These are phyloP conservation scores for Stenoptilia bipunctidactyla DNA, from an alignment of 2,888 invertebrate genomes.

Conservation along the genomic window DNA sequence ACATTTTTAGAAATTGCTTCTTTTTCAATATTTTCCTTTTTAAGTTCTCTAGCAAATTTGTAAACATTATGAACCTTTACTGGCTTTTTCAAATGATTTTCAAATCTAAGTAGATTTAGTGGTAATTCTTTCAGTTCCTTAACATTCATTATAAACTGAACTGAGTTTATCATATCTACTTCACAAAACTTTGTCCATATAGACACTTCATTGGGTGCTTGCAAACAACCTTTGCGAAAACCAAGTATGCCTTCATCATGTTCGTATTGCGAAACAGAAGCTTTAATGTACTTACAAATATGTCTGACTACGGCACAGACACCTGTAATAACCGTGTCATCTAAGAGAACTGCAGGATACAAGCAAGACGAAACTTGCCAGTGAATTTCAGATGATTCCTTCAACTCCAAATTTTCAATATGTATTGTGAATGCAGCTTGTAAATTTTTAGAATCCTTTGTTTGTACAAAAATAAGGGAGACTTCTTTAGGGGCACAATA, in stretches of 20 bases:
- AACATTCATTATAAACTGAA: conserved; percentile 48
- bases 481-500: conserved; percentile 62
- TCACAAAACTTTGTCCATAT: conserved; percentile 95
- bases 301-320: conserved; percentile 77
- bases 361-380: conserved; percentile 62
- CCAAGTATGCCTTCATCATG: conserved; percentile 75
- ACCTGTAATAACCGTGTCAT: conserved; percentile 79
- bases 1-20: conserved; percentile 15
- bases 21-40: conserved; percentile 26
- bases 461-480: conserved; percentile 48
- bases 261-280: conserved; percentile 23
- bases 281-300: conserved; percentile 32
- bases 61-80: conserved; percentile 88
- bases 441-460: conserved; percentile 13
- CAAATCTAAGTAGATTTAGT: conserved; percentile 80
- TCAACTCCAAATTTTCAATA: conserved; percentile 32
- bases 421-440: conserved; percentile 21
- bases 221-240: conserved; percentile 83
- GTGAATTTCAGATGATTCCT: conserved; percentile 42
- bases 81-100: conserved; percentile 87
- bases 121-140: conserved; percentile 63
- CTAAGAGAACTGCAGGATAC: conserved; percentile 75
- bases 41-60: conserved; percentile 75
- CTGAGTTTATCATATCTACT: conserved; percentile 77
- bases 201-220: conserved; percentile 87